Evolutionary conservation across 2,113 vertebrate species (phyloP).

Genomic region (Emydura subglobosa): DNA sequence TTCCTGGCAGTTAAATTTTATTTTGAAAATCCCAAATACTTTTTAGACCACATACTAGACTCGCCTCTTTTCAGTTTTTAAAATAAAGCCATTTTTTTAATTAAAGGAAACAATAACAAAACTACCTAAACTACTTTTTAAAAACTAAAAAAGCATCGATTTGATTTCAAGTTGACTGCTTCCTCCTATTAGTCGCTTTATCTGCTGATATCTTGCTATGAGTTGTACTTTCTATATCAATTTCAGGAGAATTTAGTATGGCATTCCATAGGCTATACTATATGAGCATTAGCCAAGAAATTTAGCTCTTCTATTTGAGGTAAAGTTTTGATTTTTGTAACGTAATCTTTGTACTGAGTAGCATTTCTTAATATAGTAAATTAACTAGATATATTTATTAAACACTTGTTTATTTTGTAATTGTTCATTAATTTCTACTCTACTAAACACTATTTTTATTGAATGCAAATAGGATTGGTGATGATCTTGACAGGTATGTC

Average conservation of each 20-base stretch:
- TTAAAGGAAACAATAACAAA: neutral
- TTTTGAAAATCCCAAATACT: neutral
- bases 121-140: neutral
- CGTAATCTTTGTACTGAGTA: neutral
- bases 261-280: neutral
- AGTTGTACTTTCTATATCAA: neutral
- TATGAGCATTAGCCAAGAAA: neutral
- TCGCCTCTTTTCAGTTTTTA: neutral
- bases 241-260: neutral
- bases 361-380: neutral
- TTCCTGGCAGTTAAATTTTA: neutral
- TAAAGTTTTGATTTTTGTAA: neutral
- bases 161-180: neutral
- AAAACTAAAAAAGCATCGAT: neutral
- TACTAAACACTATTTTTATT: neutral
- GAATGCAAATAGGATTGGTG: neutral
- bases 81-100: neutral
- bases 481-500: neutral
- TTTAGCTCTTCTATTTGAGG: neutral
- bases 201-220: fast-evolving
- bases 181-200: neutral
- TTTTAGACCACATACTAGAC: neutral
- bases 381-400: neutral
- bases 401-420: neutral
- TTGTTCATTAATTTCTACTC: neutral